phyloP scores from a whole-genome alignment of 2,888 invertebrate genomes.

The Scaptodrosophila latifasciaeformis region DNA sequence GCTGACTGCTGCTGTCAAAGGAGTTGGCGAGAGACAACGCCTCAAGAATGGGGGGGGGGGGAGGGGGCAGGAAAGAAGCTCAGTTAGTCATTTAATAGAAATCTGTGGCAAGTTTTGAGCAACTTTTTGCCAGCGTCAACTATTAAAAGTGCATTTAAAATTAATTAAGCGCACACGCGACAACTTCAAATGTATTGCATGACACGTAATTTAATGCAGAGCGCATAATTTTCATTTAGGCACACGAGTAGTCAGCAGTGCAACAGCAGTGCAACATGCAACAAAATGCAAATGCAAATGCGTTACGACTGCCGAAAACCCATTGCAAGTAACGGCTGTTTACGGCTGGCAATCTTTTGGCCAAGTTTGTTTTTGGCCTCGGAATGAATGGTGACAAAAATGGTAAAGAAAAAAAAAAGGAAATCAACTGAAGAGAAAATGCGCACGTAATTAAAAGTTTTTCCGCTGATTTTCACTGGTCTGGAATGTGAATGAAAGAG shows the following conservation, averaged over 20 bases:
- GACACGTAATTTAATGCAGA: constrained; percentile 15
- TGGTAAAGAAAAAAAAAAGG: constrained; percentile 10
- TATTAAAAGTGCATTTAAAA: constrained; percentile 62
- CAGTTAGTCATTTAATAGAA: constrained; percentile 25
- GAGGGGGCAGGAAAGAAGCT: not conserved
- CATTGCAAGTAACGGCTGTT: not conserved
- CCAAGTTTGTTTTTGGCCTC: no score
- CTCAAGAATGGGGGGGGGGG: not conserved
- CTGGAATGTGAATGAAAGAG: not conserved
- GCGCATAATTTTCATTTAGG: not conserved
- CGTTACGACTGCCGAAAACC: no score
- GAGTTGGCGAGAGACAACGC: not conserved
- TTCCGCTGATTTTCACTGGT: not conserved
- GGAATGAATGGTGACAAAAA: not conserved
- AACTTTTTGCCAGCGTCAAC: constrained; percentile 21
- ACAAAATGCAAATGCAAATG: not conserved
- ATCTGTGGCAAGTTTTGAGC: constrained; percentile 27
- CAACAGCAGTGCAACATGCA: no score
- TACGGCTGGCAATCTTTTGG: not conserved
- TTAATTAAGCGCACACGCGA: constrained; percentile 52
- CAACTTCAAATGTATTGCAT: constrained; percentile 17
- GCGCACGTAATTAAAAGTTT: constrained; percentile 18
- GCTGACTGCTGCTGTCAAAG: not conserved
- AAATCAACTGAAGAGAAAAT: constrained; percentile 23
- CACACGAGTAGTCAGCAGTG: no score